Evolutionary conservation across 2,797 vertebrate species (phyloP), one percentile per base, ranked within the genome.

Genomic region (Eidolon dupreanum): DNA sequence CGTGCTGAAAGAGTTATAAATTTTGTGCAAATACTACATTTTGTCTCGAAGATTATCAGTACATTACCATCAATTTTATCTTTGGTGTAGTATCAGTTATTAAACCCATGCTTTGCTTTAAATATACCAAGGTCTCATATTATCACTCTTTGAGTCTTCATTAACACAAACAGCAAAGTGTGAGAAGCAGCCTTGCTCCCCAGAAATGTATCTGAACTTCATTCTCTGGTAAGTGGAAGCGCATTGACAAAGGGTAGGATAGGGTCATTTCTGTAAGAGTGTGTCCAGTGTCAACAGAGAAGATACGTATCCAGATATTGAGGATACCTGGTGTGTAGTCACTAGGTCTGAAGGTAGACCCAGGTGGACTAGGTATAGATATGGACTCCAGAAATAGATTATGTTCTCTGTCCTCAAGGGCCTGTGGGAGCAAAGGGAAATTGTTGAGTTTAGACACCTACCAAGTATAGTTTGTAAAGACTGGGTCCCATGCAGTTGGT

Each of bases 51-150:
- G 63, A 43, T 57, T 36, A 41, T 6, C 19, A 13, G 4, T 4
- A 31, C 36, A n/a, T 77, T 38, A 24, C 22, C n/a, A 74, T 61
- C 49, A 71, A 0, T 81, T 88, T 77, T 33, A 15, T 74, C 74
- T 78, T 0, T n/a, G 66, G n/a, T 12, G 9, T 16, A 10, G 5
- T 31, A 5, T 81, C 9, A 10, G 15, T 51, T 53, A 70, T 71
- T 65, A 75, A 87, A 66, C 41, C 22, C 24, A 13, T 36, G 17
- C 46, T 89, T 68, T 90, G 24, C 81, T 94, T 77, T 59, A 68
- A 81, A 31, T 71, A 33, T 15, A 15, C 12, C 0, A n/a, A 77
- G 28, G 7, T 33, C 41, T 85, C 13, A 7, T 31, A 15, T 75
- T 53, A 41, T 46, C 33, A 6, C 9, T 41, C 26, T 61, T 26